Percentiles rank a stretch among this genome's conserved stretches.
phyloP scores from a whole-genome alignment of 2,888 invertebrate species.

The Nomada ruficornis region DNA sequence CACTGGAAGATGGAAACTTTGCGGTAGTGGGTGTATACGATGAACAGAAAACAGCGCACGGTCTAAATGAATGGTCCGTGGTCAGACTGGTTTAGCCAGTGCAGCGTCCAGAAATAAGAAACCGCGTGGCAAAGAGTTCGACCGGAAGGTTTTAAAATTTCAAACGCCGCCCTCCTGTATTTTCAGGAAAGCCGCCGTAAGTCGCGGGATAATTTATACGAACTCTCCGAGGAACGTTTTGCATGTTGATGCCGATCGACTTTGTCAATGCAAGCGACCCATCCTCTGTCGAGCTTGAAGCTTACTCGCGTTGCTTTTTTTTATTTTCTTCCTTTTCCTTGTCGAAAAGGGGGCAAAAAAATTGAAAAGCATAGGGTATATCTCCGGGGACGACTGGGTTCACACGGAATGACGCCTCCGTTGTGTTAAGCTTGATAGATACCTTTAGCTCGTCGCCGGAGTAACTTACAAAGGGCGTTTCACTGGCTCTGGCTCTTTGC shows the following conservation, averaged over 20 bases:
- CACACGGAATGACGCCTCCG: conserved; percentile 42
- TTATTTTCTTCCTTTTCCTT: not conserved
- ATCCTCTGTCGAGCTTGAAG: not conserved
- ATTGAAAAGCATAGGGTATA: conserved; percentile 16
- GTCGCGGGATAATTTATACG: not conserved
- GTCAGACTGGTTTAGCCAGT: not conserved
- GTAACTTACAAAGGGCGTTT: conserved; percentile 56
- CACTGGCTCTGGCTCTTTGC: conserved; percentile 55
- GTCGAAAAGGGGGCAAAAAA: not conserved
- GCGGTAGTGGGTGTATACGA: not conserved
- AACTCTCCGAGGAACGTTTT: not conserved
- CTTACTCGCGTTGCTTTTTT: not conserved
- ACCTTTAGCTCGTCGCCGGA: conserved; percentile 35
- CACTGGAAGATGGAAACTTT: not conserved
- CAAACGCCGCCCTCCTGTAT: not conserved
- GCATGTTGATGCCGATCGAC: not conserved
- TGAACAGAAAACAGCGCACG: not conserved
- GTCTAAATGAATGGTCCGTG: not conserved
- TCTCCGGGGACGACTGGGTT: conserved; percentile 19
- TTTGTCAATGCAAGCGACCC: not conserved
- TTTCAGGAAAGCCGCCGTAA: not conserved
- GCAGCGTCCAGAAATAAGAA: not conserved
- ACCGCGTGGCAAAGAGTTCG: not conserved
- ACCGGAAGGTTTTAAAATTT: not conserved
- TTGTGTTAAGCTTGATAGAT: conserved; percentile 60